Base-by-base conservation (phyloP, 2,797 vertebrate species). In the Bovichtus diacanthus region DNA sequence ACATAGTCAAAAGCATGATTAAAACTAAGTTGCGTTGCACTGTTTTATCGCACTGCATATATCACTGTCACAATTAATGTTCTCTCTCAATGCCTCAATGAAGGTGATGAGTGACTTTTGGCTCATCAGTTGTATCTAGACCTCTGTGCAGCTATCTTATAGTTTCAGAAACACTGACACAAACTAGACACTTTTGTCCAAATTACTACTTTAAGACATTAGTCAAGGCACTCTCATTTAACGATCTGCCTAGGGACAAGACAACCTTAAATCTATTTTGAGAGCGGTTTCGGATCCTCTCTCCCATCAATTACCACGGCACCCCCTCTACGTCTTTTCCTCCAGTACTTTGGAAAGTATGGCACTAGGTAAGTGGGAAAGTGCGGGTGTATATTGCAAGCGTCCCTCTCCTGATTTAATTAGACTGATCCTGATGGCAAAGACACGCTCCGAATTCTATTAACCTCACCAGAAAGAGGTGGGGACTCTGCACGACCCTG, bases 351-450 rank as follows among this genome's bases (percentile, higher is more conserved):
- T 80, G 50, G 50, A 74, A 80, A 79, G 64, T 74, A 31, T 51
- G 63, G 44, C 51, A 70, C 34, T 41, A 27, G 60, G 71, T 64
- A 70, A 85, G 39, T 6, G 9, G 39, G 65, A 27, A 46, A 58
- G 13, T n/a, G 9, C 0, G 4, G 16, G 38, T 69, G 29, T 84
- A 38, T 29, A 78, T 67, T 3, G 5, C 55, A 9, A 46, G 68
- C 68, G 21, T 74, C 54, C 31, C 46, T 81, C 69, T 72, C 47
- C 67, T 81, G 68, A 84, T 93, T 88, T 89, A 91, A 92, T 92
- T 91, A 88, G 62, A 77, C 38, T 41, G 31, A 83, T 83, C 60
- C 65, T 90, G 80, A 85, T 82, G 78, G 73, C 64, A 76, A 76
- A 81, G 71, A 60, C 70, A 76, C 29, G 21, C 68, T 76, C 69